Evolutionary conservation across 2,113 vertebrate species (phyloP).

Genomic region (Micronisus gabar): DNA sequence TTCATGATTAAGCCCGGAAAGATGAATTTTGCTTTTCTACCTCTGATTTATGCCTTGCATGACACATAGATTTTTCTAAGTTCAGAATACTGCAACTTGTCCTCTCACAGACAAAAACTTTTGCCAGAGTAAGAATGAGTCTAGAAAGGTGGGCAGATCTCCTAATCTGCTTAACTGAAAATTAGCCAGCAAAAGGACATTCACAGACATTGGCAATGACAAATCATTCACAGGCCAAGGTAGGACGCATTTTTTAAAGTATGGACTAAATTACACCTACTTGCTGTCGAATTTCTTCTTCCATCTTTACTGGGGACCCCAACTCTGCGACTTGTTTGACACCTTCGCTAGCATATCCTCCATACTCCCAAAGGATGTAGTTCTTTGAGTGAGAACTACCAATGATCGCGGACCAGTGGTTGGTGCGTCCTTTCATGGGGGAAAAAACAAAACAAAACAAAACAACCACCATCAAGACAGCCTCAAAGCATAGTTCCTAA

Average conservation of each 20-base stretch:
- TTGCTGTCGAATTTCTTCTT: slow-evolving; percentile 98
- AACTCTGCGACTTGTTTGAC: slow-evolving; percentile 94
- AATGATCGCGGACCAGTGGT: slow-evolving; percentile 98
- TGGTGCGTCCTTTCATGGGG: slow-evolving; percentile 83
- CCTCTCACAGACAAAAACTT: neutral
- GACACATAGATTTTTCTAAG: neutral
- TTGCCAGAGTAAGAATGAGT: neutral
- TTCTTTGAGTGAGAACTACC: slow-evolving; percentile 94
- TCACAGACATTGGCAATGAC: neutral
- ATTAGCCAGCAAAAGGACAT: neutral
- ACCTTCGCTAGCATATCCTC: slow-evolving; percentile 89
- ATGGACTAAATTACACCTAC: slow-evolving; percentile 70
- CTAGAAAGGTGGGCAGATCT: neutral
- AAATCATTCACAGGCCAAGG: neutral
- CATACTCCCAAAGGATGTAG: slow-evolving; percentile 96
- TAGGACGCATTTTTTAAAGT: neutral
- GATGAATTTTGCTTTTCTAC: neutral
- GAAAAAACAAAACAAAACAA: too few relatives aligned
- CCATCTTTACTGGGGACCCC: slow-evolving; percentile 98
- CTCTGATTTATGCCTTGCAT: neutral
- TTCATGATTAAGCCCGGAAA: neutral
- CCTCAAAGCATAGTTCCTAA: neutral
- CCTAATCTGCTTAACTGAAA: neutral
- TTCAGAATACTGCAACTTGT: neutral
- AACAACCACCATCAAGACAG: neutral